These are phyloP conservation scores for Anguilla rostrata DNA, from an alignment of 2,113 vertebrate species.

Conservation along the genomic window DNA sequence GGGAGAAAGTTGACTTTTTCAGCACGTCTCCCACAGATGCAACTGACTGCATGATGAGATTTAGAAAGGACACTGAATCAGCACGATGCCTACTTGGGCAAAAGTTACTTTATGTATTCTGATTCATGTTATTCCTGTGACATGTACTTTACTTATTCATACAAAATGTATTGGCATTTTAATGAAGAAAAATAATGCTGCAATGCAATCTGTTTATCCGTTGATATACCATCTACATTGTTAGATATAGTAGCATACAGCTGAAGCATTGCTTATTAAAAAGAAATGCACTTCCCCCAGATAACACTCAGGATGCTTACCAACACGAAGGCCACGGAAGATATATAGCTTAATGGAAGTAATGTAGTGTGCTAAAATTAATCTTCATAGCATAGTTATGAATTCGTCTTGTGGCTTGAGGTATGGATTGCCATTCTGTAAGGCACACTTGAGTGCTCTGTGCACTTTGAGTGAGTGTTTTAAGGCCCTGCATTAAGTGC, in stretches of 20 bases:
- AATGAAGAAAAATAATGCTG: neutral
- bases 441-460: neutral
- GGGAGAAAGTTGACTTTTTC: neutral
- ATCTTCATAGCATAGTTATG: neutral
- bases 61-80: neutral
- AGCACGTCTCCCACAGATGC: neutral
- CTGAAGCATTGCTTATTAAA: neutral
- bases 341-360: neutral
- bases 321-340: neutral
- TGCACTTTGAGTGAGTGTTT: neutral
- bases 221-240: neutral
- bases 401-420: neutral
- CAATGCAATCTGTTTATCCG: neutral
- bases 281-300: neutral
- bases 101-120: neutral
- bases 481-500: neutral
- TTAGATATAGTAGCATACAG: neutral
- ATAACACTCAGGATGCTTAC: neutral
- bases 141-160: neutral
- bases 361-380: neutral
- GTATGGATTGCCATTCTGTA: neutral
- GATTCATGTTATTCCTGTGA: neutral
- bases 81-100: neutral
- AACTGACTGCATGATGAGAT: neutral
- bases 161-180: neutral